A percentile compares a stretch with the other conserved stretches of the same genome.
phyloP scores from a whole-genome alignment of 2,888 invertebrate genomes.

The Marronus borbonicus region DNA sequence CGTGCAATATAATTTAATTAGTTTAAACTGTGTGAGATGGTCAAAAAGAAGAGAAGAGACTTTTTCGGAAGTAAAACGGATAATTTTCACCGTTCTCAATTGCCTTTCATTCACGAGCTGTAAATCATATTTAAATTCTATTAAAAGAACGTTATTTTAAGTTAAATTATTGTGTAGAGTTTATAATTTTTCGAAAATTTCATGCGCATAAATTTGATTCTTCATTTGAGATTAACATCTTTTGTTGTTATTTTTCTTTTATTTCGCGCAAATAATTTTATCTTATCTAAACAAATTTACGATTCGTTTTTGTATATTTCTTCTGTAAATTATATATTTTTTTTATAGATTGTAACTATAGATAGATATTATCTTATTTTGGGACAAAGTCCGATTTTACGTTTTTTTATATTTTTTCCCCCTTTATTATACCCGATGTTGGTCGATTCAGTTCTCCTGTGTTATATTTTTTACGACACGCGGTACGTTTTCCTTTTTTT shows the following conservation, averaged over 20 bases:
- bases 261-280: too few species aligned
- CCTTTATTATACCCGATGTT: not conserved
- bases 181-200: not conserved
- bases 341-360: too few species aligned
- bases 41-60: not conserved
- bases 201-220: not conserved
- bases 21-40: constrained; percentile 3
- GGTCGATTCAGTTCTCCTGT: not conserved
- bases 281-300: too few species aligned
- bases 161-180: too few species aligned
- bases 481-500: too few species aligned
- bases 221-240: not conserved
- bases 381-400: constrained; percentile 25
- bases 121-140: not conserved
- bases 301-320: too few species aligned
- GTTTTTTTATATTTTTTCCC: constrained; percentile 6
- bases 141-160: not conserved
- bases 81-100: too few species aligned
- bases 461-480: too few species aligned
- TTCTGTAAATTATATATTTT: too few species aligned
- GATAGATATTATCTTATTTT: not conserved
- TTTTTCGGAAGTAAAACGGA: too few species aligned
- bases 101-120: too few species aligned
- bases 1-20: constrained; percentile 48
- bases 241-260: not conserved